Conservation (phyloP, 2,888 invertebrate genomes). For the Phalera bucephala region DNA sequence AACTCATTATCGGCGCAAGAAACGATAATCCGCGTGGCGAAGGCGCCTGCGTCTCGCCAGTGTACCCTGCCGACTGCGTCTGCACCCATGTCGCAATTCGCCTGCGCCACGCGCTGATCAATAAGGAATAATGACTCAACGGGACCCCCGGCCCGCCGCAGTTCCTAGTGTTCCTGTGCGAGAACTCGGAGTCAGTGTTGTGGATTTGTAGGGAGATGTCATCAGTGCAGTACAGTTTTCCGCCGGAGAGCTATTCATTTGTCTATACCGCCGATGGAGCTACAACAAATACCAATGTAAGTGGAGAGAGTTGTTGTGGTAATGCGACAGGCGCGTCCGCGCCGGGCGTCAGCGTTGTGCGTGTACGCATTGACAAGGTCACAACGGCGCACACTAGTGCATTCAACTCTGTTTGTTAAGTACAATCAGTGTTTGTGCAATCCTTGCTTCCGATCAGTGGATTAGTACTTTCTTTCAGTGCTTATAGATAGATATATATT, state of each 20-base stretch:
- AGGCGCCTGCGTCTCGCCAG: constrained; percentile 38
- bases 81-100: constrained; percentile 32
- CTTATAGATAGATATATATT: too few species aligned
- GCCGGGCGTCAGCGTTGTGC: constrained; percentile 33
- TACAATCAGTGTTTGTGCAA: constrained; percentile 38
- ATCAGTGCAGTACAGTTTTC: constrained; percentile 62
- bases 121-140: constrained; percentile 59
- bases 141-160: constrained; percentile 38
- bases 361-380: constrained; percentile 64
- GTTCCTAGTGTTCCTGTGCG: constrained; percentile 26
- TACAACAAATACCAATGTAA: constrained; percentile 60
- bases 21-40: constrained; percentile 61
- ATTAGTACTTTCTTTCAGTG: neutral
- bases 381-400: constrained; percentile 55
- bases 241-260: constrained; percentile 73
- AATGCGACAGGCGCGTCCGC: constrained; percentile 11
- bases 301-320: constrained; percentile 40
- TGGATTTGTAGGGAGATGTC: constrained; percentile 52
- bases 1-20: constrained; percentile 64
- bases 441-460: constrained; percentile 12
- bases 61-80: constrained; percentile 25
- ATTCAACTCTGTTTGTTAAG: constrained; percentile 63
- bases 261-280: constrained; percentile 59
- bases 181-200: constrained; percentile 46
- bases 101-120: constrained; percentile 42